These are phyloP conservation scores for Ectemnius continuus DNA, from an alignment of 2,888 invertebrate genomes.

Conservation along the genomic window DNA sequence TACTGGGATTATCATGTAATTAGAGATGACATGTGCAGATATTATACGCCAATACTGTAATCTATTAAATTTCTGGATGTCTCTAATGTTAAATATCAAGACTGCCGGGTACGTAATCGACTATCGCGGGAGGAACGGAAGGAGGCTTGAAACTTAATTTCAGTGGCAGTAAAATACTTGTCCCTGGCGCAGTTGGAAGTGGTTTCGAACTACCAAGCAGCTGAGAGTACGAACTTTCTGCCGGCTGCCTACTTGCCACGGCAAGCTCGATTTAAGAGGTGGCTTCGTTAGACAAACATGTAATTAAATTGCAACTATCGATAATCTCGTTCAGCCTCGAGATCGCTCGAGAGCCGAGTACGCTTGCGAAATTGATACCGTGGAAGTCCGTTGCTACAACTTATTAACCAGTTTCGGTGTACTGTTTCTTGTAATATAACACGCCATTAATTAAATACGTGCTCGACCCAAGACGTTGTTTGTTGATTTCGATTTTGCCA, in stretches of 20 bases:
- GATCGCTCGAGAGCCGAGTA: background rate
- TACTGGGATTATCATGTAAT: too few species aligned
- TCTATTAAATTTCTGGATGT: too few species aligned
- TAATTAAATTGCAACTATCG: conserved; percentile 39
- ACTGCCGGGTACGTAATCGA: too few species aligned
- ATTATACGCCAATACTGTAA: too few species aligned
- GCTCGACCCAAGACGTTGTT: too few species aligned
- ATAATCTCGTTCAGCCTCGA: conserved; percentile 24
- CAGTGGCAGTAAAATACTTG: background rate
- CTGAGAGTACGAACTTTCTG: conserved; percentile 27
- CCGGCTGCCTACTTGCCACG: conserved; percentile 25
- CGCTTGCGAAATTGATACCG: conserved; percentile 25
- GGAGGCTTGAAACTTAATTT: conserved; percentile 32
- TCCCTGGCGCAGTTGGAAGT: conserved; percentile 23
- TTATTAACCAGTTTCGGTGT: too few species aligned
- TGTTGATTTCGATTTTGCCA: too few species aligned
- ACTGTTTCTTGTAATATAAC: too few species aligned
- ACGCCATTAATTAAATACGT: too few species aligned
- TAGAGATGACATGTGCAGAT: too few species aligned
- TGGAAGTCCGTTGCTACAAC: conserved; percentile 3
- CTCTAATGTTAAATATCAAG: too few species aligned
- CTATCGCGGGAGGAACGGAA: background rate
- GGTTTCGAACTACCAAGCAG: conserved; percentile 26
- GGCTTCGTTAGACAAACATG: conserved; percentile 46
- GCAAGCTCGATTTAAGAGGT: conserved; percentile 42